Evolutionary conservation across 1,140 invertebrate genomes (phyloP).

Genomic region (Drosophila sp.): DNA sequence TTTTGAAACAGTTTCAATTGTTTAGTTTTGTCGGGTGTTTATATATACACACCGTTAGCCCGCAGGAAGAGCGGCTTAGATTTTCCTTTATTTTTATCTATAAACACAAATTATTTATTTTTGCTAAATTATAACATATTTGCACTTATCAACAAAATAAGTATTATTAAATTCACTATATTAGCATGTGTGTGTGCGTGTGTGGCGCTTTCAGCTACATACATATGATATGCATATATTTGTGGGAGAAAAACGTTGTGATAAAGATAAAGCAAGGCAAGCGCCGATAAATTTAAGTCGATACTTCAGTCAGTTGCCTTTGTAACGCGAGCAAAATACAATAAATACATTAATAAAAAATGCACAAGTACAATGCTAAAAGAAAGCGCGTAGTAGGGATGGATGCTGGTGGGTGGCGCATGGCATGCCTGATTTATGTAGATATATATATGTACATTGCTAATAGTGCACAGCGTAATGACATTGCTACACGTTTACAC

Average conservation of each 20-base stretch:
- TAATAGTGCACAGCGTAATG: slow-evolving; percentile 30
- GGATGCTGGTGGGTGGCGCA: slow-evolving; percentile 8
- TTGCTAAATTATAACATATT: slow-evolving; percentile 28
- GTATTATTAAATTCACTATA: slow-evolving; percentile 13
- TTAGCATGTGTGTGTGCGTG: slow-evolving; percentile 11
- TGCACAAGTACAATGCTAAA: slow-evolving; percentile 11
- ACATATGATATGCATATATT: slow-evolving; percentile 18
- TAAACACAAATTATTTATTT: slow-evolving; percentile 35
- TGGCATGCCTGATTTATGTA: slow-evolving; percentile 38
- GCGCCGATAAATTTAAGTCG: slow-evolving; percentile 40
- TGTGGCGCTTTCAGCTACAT: slow-evolving; percentile 20
- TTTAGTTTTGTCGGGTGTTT: not conserved
- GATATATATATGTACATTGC: slow-evolving; percentile 26
- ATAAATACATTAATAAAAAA: slow-evolving; percentile 24
- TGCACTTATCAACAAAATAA: slow-evolving; percentile 26
- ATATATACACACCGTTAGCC: slow-evolving; percentile 20
- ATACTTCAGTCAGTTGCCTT: slow-evolving; percentile 30
- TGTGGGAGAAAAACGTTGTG: slow-evolving; percentile 29
- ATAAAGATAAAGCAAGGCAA: slow-evolving; percentile 55
- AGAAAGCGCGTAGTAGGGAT: slow-evolving; percentile 26
- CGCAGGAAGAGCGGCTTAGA: slow-evolving; percentile 43
- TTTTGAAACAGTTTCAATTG: slow-evolving; percentile 20
- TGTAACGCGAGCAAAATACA: slow-evolving; percentile 53
- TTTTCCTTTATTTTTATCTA: slow-evolving; percentile 49
- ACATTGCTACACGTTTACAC: slow-evolving; percentile 36